A percentile compares a stretch with the other conserved stretches of the same genome.
Conservation (phyloP, 2,797 vertebrate species). For the Atherinosoma microstoma region DNA sequence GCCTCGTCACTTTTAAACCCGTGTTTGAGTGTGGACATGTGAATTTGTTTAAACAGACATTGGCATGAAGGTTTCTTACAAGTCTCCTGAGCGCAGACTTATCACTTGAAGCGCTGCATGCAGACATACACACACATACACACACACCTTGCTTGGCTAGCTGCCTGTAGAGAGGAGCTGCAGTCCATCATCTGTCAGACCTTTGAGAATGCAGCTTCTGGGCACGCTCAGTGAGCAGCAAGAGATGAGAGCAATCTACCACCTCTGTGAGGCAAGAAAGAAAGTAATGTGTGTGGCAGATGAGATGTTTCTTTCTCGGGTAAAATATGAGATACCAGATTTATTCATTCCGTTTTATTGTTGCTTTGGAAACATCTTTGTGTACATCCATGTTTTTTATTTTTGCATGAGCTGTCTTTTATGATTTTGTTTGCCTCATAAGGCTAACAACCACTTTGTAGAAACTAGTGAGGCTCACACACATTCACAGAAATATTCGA, state of each 20-base stretch:
- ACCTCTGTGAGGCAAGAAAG: neutral
- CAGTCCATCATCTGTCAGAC: slow-evolving; percentile 28
- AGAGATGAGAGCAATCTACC: slow-evolving; percentile 24
- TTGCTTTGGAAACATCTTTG: neutral
- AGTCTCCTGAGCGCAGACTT: slow-evolving; percentile 9
- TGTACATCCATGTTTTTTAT: neutral
- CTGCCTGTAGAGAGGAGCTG: slow-evolving; percentile 26
- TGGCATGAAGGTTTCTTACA: slow-evolving; percentile 9
- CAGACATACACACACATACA: slow-evolving; percentile 15
- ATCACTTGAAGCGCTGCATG: slow-evolving; percentile 12
- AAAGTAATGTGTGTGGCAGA: slow-evolving; percentile 1
- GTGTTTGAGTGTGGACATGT: neutral
- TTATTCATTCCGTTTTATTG: neutral
- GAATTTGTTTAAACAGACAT: slow-evolving; percentile 13
- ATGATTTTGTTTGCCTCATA: neutral
- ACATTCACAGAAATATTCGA: neutral
- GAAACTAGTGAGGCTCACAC: neutral
- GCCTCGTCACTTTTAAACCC: slow-evolving; percentile 38
- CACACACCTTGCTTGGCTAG: slow-evolving; percentile 22
- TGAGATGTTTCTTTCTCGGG: slow-evolving; percentile 5
- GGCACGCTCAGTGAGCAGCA: slow-evolving; percentile 28
- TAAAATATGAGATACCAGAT: neutral
- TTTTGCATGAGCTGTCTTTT: neutral
- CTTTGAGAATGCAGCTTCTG: slow-evolving; percentile 31
- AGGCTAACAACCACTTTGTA: neutral